Base-by-base conservation (phyloP, 1,140 invertebrate species). In the Colletes latitarsis region DNA sequence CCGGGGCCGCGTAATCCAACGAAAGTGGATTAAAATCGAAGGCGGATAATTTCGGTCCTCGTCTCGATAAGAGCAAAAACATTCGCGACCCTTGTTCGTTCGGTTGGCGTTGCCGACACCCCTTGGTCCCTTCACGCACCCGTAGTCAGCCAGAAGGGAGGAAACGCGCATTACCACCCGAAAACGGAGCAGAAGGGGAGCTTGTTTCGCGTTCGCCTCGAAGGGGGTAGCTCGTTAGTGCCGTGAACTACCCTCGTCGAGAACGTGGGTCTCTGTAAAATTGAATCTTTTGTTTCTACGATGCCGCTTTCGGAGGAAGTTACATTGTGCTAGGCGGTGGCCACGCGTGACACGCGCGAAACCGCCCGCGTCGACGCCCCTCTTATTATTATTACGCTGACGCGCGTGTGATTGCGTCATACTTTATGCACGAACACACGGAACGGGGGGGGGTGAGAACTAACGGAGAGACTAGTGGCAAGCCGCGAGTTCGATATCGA, bases 141-240 rank as follows among this genome's bases (percentile, higher is more conserved):
- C 14, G 43, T 10, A 21, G 21, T 9, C 12, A 39, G 21, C 53
- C 41, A 21, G 39, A n/a, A n/a, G 21, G 57, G 43, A 19, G 66
- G 41, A 52, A 15, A 39, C 39, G 21, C 55, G 19, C 67, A 55
- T 71, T 70, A 77, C 53, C 43, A 19, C 53, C 30, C 41, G 69
- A 72, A 70, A 74, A 64, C 21, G 72, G 64, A 53, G 63, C 41
- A 55, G 55, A 19, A 17, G 55, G 53, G 68, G 21, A 41, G 49
- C 4, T 21, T 75, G 73, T 66, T 43, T 55, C 53, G 52, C 64
- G 60, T 80, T 80, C 68, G 57, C 52, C 52, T 71, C 17, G 43
- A 72, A 81, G 21, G 74, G 43, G 79, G 82, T 73, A 60, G 70
- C 70, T 84, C 82, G 82, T 84, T 85, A 82, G 77, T 46, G 70